Conservation (phyloP, 2,113 vertebrate genomes). For the Pristiophorus japonicus region DNA sequence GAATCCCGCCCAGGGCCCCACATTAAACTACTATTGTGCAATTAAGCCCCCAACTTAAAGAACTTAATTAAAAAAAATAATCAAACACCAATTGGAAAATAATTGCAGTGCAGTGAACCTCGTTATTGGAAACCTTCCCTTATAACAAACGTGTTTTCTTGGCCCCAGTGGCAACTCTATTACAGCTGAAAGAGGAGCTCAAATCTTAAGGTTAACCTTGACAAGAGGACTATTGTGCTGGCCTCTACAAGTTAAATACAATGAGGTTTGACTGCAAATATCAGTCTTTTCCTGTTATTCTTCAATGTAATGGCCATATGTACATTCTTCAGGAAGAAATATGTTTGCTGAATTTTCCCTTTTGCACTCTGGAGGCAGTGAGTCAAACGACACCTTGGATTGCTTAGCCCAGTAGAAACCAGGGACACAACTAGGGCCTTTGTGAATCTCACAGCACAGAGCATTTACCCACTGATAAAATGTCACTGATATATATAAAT, state of each 20-base stretch:
- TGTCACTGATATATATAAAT: background rate
- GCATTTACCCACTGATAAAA: background rate
- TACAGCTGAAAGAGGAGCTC: background rate
- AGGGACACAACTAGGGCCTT: background rate
- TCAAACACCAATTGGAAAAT: slow-evolving; percentile 8
- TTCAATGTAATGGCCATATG: background rate
- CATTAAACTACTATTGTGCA: background rate
- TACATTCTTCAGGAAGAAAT: background rate
- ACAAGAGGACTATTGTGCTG: background rate
- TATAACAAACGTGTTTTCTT: background rate
- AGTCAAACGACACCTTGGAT: background rate
- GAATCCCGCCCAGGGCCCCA: background rate
- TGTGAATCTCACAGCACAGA: background rate
- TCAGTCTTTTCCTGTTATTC: background rate
- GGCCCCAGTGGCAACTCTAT: background rate
- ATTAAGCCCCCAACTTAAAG: background rate
- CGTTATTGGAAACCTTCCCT: background rate
- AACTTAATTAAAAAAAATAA: slow-evolving; percentile 19
- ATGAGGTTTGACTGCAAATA: background rate
- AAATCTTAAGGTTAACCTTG: background rate
- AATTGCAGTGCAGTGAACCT: slow-evolving; percentile 25
- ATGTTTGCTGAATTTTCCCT: background rate
- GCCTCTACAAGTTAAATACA: background rate
- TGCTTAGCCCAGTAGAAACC: background rate
- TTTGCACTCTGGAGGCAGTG: background rate